phyloP scores from a whole-genome alignment of 53 echinoderm and acorn worm species.

The Patiria pectinifera region DNA sequence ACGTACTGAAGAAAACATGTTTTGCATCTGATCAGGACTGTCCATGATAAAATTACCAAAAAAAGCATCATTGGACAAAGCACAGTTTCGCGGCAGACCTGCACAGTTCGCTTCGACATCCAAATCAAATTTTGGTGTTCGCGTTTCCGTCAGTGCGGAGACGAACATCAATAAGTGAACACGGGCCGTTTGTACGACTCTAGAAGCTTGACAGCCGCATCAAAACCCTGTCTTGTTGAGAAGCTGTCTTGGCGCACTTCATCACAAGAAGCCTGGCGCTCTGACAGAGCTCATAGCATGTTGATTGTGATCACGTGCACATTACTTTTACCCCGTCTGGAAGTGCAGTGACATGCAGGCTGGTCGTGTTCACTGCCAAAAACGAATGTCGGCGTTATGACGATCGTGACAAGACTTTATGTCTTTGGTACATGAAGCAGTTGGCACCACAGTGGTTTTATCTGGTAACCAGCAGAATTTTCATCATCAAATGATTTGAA shows the following conservation, averaged over 20 bases:
- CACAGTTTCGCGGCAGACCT: not conserved
- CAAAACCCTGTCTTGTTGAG: not conserved
- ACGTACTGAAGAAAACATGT: not conserved
- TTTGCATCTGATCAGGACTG: not conserved
- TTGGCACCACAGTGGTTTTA: not conserved
- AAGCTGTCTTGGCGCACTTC: not conserved
- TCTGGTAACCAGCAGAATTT: not conserved
- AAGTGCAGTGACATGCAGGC: not conserved
- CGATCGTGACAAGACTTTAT: not conserved
- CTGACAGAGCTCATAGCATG: not conserved
- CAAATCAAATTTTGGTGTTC: not conserved
- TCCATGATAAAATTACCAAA: not conserved
- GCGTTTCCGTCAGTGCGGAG: not conserved
- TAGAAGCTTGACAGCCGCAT: not conserved
- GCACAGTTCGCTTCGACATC: not conserved
- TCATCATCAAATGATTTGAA: no score
- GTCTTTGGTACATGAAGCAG: not conserved
- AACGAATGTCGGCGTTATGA: not conserved
- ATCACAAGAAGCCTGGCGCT: not conserved
- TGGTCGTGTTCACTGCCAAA: not conserved
- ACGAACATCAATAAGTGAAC: not conserved
- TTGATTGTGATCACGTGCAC: not conserved
- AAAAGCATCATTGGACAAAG: not conserved
- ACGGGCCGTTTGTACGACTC: not conserved
- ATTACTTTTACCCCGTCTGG: not conserved